Conservation (phyloP, 2,888 invertebrate genomes). For the Zeuzera pyrina region DNA sequence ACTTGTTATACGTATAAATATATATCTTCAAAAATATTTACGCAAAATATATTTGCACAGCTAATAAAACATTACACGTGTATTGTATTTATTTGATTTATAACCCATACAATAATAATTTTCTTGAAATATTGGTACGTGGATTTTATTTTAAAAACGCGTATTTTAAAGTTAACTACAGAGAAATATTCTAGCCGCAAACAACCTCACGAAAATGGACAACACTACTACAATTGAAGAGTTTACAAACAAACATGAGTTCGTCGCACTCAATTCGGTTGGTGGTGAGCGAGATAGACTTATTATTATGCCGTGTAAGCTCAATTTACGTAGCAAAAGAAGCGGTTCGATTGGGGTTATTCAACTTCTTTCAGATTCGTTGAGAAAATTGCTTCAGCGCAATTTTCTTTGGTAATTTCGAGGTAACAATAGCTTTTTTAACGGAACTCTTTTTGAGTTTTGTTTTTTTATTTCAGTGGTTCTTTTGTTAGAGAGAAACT, state of each 20-base stretch:
- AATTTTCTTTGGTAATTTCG: conserved; percentile 33
- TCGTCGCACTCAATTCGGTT: conserved; percentile 32
- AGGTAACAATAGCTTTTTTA: conserved; percentile 6
- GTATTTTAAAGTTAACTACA: too few species aligned
- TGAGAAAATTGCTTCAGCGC: conserved; percentile 36
- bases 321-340: conserved; percentile 22
- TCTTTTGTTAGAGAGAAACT: too few species aligned
- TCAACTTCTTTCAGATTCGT: conserved; percentile 46
- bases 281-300: conserved; percentile 31
- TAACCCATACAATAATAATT: too few species aligned
- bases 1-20: too few species aligned
- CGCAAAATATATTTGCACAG: too few species aligned
- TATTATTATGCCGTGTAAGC: conserved; percentile 22
- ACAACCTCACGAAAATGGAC: conserved; percentile 22
- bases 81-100: too few species aligned
- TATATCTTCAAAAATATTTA: too few species aligned
- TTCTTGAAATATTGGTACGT: too few species aligned
- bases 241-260: conserved; percentile 55
- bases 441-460: conserved; percentile 3
- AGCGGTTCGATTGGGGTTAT: conserved; percentile 43
- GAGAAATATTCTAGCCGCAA: too few species aligned
- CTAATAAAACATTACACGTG: too few species aligned
- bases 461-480: background rate
- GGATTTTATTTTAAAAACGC: too few species aligned
- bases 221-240: conserved; percentile 23